Base-by-base conservation (phyloP, 1,140 invertebrate species). In the Calosoma granatense region DNA sequence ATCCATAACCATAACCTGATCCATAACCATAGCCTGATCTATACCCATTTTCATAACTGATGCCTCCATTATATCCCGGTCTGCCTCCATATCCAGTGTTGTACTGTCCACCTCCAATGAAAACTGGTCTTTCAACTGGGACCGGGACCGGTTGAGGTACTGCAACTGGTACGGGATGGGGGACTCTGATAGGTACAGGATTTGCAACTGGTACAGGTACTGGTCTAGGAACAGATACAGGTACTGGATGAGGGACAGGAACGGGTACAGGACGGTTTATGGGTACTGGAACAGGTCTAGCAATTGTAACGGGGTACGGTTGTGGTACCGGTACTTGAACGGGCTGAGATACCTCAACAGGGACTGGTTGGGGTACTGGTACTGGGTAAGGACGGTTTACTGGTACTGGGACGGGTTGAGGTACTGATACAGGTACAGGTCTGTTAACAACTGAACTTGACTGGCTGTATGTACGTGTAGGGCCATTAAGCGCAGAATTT, bases 91-190 rank as follows among this genome's bases (percentile, higher is more conserved):
- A 14, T 6, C 17, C 43, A 11, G 14, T 17, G n/a, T n/a, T n/a
- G n/a, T n/a, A n/a, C n/a, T n/a, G n/a, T n/a, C n/a, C n/a, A 20
- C 57, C 54, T 23, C 57, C 57, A 2, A 74, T 53, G 21, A 62
- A 64, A 17, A 79, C 72, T 1, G 77, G 77, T 9, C 77, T 74
- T 43, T n/a, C n/a, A n/a, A n/a, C n/a, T n/a, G n/a, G n/a, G 1
- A 63, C 55, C 1, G 58, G 58, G 1, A 62, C 56, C 26, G 26
- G 21, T 63, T 59, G 20, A 54, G 52, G 14, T 51, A 64, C 56
- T 17, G 57, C 54, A 55, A 63, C 61, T 15, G 56, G 55, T 11
- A 63, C 55, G 4, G 59, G 57, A 43, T 60, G 60, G 52, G 59
- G 59, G 3, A 65, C 61, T 20, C 51, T 39, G 9, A 64, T 61